Evolutionary conservation across 2,797 vertebrate genomes (phyloP), one percentile per base, ranked within the genome.

Genomic region (Myioborus miniatus): DNA sequence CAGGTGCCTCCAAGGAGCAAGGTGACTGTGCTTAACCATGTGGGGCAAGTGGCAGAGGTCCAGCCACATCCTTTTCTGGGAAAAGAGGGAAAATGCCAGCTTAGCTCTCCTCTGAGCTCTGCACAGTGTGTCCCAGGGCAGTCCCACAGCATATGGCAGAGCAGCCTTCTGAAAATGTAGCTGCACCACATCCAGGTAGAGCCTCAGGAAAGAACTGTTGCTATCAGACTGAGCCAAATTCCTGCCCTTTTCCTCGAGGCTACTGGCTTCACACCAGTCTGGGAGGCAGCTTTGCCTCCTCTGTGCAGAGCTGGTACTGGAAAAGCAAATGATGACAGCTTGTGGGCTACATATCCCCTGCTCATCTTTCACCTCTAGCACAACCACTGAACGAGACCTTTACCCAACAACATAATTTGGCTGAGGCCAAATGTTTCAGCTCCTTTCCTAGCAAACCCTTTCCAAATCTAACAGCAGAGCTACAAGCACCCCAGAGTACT

Each of bases 181-280:
- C 67, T 95, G 80, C 81, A 93, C 49, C 83, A 72, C 67, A 94
- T 84, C 83, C 93, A 95, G 92, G 93, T 84, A 94, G 67, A 95
- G 55, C 83, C 80, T 55, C 70, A 41, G 91, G 95, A 91, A 90
- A 88, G 62, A 69, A 69, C 23, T 65, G 69, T 62, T 83, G 67
- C 83, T 71, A 13, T 71, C 55, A 34, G 20, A 71, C 50, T 37
- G 69, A 76, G 87, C 89, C 91, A 93, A 95, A 91, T 75, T 52
- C 76, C 50, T 93, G 89, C 62, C 91, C 91, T 78, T 85, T 94
- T 91, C 21, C 67, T 92, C 23, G 36, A 79, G 81, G 89, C 83
- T 87, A 88, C 62, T 58, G 72, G 67, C 59, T 92, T 60, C 53
- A 49, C 47, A 76, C 37, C 39, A 17, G 72, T 78, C 44, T 63